Evolutionary conservation across 2,888 invertebrate genomes (phyloP).

Genomic region (Rhynchonema sp.): DNA sequence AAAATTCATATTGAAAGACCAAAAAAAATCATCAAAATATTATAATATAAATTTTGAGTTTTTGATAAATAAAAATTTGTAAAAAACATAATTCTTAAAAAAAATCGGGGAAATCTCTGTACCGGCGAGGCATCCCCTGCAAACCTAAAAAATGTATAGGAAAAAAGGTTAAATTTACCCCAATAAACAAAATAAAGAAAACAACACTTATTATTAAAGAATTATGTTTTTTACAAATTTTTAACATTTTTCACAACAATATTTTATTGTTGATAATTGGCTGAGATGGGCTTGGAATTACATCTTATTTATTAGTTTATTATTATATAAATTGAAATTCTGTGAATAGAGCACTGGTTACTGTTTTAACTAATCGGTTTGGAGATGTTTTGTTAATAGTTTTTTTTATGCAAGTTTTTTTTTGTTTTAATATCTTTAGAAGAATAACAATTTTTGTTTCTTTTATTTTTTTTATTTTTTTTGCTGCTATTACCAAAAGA

Average conservation of each 20-base stretch:
- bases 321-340: slow-evolving; percentile 10
- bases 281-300: slow-evolving; percentile 37
- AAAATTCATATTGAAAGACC: background rate
- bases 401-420: slow-evolving; percentile 32
- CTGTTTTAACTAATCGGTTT: slow-evolving; percentile 50
- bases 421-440: no score
- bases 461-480: no score
- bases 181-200: slow-evolving; percentile 50
- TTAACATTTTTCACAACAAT: background rate
- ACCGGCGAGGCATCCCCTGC: slow-evolving; percentile 53
- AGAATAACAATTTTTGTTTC: no score
- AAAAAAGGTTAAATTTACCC: slow-evolving; percentile 59
- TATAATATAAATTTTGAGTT: no score
- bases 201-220: slow-evolving; percentile 47
- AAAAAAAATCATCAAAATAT: no score
- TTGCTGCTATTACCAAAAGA: slow-evolving; percentile 51
- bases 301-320: slow-evolving; percentile 6
- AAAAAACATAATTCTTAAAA: no score
- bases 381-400: slow-evolving; percentile 45
- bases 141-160: slow-evolving; percentile 55
- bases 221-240: background rate
- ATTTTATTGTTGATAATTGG: slow-evolving; percentile 3
- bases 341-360: slow-evolving; percentile 37
- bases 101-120: slow-evolving; percentile 50
- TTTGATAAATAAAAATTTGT: no score